phyloP scores from a whole-genome alignment of 2,797 vertebrate genomes.

The Pseudochirops cupreus region DNA sequence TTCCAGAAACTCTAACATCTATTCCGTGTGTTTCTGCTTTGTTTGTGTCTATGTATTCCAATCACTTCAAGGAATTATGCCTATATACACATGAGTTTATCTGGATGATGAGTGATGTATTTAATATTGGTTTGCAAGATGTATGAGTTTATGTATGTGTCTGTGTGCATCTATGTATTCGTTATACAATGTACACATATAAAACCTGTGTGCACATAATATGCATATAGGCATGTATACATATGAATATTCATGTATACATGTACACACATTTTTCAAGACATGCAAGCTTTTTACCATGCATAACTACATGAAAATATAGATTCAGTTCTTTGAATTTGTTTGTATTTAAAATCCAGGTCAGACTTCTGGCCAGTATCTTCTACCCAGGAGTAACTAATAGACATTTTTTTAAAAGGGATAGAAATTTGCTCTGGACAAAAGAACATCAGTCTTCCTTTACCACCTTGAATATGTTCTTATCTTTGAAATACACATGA shows the following conservation, averaged over 20 bases:
- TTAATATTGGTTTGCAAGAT: not conserved
- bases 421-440: not conserved
- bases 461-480: not conserved
- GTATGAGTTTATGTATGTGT: not conserved
- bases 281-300: not conserved
- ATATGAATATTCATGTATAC: not conserved
- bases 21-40: not conserved
- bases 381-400: not conserved
- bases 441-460: not conserved
- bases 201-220: not conserved
- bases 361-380: not conserved
- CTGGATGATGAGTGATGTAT: not conserved
- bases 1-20: not conserved
- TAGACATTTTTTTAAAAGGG: not conserved
- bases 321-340: not conserved
- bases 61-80: not conserved
- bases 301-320: not conserved
- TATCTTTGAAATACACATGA: not conserved
- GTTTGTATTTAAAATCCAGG: not conserved
- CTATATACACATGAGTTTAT: not conserved
- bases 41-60: not conserved
- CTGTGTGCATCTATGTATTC: no score
- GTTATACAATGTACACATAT: not conserved
- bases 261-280: not conserved
- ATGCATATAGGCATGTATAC: no score